A percentile compares a stretch with the other conserved stretches of the same genome.
Conservation (phyloP, 64 coral and sea anemone genomes). For the Astreopora myriophthalma region DNA sequence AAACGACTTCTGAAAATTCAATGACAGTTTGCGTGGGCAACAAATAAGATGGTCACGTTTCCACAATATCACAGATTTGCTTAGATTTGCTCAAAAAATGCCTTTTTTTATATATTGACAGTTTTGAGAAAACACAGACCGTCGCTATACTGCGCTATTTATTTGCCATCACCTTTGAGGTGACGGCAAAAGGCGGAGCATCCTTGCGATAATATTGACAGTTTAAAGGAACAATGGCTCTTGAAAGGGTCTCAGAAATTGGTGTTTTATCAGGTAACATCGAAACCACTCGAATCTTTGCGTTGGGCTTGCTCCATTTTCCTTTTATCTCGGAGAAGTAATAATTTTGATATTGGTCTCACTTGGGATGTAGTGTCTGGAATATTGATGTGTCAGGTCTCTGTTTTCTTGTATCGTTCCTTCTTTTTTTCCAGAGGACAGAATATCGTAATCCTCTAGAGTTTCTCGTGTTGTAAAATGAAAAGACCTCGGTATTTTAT, state of each 20-base stretch:
- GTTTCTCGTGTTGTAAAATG: not conserved
- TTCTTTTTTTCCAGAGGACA: not conserved
- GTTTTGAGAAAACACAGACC: not conserved
- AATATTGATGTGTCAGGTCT: not conserved
- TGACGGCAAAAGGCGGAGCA: constrained; percentile 2
- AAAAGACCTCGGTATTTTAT: not conserved
- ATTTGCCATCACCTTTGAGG: not conserved
- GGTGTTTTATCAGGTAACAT: not conserved
- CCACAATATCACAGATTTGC: not conserved
- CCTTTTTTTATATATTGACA: not conserved
- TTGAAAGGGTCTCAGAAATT: constrained; percentile 17
- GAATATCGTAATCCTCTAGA: not conserved
- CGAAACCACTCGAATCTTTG: not conserved
- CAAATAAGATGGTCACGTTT: constrained; percentile 15
- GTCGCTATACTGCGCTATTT: not conserved
- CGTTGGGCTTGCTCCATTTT: not conserved
- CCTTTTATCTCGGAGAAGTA: not conserved
- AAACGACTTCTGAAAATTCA: not conserved
- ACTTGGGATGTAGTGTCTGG: not conserved
- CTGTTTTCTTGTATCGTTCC: not conserved
- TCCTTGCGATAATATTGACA: constrained; percentile 13
- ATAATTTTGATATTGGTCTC: not conserved
- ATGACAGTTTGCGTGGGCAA: not conserved
- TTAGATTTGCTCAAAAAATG: not conserved
- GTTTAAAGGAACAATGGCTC: constrained; percentile 24